These are phyloP conservation scores for Enoplosus armatus DNA, from an alignment of 2,797 vertebrate species.

Conservation along the genomic window DNA sequence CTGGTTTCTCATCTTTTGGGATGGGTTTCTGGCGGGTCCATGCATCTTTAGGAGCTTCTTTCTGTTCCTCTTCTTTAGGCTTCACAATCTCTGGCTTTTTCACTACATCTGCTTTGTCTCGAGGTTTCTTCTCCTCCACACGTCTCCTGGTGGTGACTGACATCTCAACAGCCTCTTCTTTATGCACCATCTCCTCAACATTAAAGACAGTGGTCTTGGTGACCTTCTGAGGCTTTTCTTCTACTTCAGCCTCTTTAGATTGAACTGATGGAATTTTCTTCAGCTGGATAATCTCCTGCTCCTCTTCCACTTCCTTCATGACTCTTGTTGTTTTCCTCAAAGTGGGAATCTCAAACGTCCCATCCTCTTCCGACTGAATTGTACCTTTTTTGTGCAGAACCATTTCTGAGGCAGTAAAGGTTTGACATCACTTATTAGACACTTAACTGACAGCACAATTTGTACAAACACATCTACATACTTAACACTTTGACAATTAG, in stretches of 20 bases:
- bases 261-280: constrained; percentile 82
- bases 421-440: constrained; percentile 81
- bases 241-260: constrained; percentile 70
- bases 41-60: constrained; percentile 64
- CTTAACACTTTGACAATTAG: not conserved
- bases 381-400: constrained; percentile 85
- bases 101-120: constrained; percentile 60
- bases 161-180: constrained; percentile 74
- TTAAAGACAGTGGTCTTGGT: constrained; percentile 60
- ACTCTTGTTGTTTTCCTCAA: constrained; percentile 83
- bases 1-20: constrained; percentile 73
- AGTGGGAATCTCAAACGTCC: constrained; percentile 81
- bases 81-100: constrained; percentile 66
- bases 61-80: constrained; percentile 58
- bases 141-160: constrained; percentile 64
- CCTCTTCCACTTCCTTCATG: constrained; percentile 73
- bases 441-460: constrained; percentile 14
- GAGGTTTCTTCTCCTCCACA: constrained; percentile 65
- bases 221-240: constrained; percentile 64
- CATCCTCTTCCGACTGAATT: constrained; percentile 82
- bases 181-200: constrained; percentile 68
- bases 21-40: constrained; percentile 69
- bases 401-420: constrained; percentile 85
- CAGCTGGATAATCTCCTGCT: constrained; percentile 79
- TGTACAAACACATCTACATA: constrained; percentile 41